Conservation (phyloP, 2,888 invertebrate genomes). For the Lasioglossum figueresi region DNA sequence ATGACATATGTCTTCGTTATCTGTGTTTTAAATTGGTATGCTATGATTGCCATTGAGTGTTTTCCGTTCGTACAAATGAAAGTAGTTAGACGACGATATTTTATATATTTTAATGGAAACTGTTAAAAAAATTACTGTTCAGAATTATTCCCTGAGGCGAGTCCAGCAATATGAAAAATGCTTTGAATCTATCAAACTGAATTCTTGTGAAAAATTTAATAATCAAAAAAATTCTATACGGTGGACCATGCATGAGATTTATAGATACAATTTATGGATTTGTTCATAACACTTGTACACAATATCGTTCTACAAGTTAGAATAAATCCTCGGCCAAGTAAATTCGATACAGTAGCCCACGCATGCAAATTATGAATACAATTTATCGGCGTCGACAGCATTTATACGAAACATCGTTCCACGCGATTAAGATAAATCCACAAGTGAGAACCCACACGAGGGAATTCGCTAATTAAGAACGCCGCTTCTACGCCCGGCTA, state of each 20-base stretch:
- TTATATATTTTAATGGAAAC: not conserved
- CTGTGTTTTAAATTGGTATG: not conserved
- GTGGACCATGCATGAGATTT: not conserved
- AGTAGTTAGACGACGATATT: not conserved
- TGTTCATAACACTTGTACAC: not conserved
- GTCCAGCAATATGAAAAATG: not conserved
- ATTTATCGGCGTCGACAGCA: not conserved
- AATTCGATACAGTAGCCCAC: not conserved
- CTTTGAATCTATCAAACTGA: not conserved
- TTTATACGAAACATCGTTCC: not conserved
- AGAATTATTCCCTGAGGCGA: not conserved
- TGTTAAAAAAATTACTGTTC: no score
- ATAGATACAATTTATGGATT: not conserved
- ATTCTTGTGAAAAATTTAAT: not conserved
- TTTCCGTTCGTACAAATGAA: not conserved
- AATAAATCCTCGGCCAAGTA: not conserved
- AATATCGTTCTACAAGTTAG: not conserved
- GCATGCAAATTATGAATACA: not conserved
- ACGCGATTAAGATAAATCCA: not conserved
- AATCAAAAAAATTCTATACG: not conserved
- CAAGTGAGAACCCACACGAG: not conserved
- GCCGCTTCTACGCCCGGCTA: not conserved
- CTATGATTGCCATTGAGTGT: not conserved
- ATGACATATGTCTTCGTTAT: no score
- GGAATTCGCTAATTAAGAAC: slow-evolving; percentile 4